These are phyloP conservation scores for Chloropsis cyanopogon DNA, from an alignment of 2,113 vertebrate genomes.

Conservation along the genomic window DNA sequence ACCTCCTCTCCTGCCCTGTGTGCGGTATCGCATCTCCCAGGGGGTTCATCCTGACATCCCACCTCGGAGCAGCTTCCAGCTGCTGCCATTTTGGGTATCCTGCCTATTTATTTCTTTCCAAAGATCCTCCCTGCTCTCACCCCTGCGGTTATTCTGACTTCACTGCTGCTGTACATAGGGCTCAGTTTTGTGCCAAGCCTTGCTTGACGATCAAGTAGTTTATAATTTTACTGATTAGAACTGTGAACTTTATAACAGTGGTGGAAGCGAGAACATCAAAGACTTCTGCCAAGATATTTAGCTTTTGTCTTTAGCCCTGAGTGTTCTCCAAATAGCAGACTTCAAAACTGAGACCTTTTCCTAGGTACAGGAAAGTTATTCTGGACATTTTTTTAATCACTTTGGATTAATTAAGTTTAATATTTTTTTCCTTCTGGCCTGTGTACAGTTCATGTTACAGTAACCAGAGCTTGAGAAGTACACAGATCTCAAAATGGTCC, in stretches of 20 bases:
- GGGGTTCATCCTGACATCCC: conserved; percentile 46
- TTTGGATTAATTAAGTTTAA: background rate
- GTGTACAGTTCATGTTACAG: background rate
- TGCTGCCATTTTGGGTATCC: conserved; percentile 47
- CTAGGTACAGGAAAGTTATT: background rate
- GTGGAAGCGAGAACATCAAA: background rate
- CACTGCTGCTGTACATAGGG: background rate
- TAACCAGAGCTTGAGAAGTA: background rate
- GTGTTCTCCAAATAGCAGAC: background rate
- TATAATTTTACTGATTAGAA: background rate
- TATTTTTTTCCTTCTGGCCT: background rate
- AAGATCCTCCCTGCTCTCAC: background rate
- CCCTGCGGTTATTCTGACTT: background rate
- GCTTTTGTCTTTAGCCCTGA: background rate
- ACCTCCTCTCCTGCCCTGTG: conserved; percentile 52
- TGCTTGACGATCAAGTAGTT: background rate
- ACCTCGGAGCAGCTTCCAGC: conserved; percentile 22
- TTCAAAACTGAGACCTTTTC: conserved; percentile 17
- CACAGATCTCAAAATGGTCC: background rate
- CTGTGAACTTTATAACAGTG: background rate
- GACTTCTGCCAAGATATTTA: background rate
- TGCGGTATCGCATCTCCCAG: conserved; percentile 27
- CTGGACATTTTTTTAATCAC: background rate
- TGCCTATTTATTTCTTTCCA: conserved; percentile 37
- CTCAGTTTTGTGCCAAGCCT: background rate